Conservation (phyloP, 1,140 invertebrate genomes). For the Nixonia krombeini region DNA sequence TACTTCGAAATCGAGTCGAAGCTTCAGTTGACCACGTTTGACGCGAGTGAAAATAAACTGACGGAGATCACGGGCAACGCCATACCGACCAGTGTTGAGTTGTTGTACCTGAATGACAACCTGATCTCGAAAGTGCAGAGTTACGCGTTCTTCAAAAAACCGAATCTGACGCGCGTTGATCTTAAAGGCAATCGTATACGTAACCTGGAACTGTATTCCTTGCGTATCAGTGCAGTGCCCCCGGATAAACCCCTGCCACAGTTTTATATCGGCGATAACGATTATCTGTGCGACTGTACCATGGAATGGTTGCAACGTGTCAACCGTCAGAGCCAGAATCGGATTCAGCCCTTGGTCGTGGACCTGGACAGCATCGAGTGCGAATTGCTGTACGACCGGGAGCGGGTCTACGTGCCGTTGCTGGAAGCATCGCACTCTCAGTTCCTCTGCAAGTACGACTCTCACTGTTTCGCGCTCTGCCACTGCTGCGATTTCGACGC, state of each 20-base stretch:
- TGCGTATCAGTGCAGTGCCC: slow-evolving; percentile 85
- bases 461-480: slow-evolving; percentile 91
- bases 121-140: slow-evolving; percentile 89
- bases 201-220: slow-evolving; percentile 87
- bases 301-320: slow-evolving; percentile 89
- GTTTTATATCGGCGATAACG: slow-evolving; percentile 92
- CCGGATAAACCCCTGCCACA: slow-evolving; percentile 85
- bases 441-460: slow-evolving; percentile 92
- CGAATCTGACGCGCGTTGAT: slow-evolving; percentile 89
- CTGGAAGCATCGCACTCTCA: slow-evolving; percentile 88
- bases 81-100: slow-evolving; percentile 89
- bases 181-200: slow-evolving; percentile 88
- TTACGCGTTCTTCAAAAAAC: slow-evolving; percentile 94
- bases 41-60: slow-evolving; percentile 88
- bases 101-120: slow-evolving; percentile 89
- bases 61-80: slow-evolving; percentile 88
- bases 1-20: slow-evolving; percentile 90
- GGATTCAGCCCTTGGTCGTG: slow-evolving; percentile 88
- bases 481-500: slow-evolving; percentile 96
- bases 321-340: slow-evolving; percentile 81
- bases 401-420: slow-evolving; percentile 83
- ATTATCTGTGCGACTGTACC: slow-evolving; percentile 90
- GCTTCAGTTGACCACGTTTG: slow-evolving; percentile 85
- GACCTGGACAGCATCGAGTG: slow-evolving; percentile 91
- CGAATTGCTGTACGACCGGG: slow-evolving; percentile 87